phyloP scores from a whole-genome alignment of 1,140 invertebrate species.

The Drosophila tsacasi region DNA sequence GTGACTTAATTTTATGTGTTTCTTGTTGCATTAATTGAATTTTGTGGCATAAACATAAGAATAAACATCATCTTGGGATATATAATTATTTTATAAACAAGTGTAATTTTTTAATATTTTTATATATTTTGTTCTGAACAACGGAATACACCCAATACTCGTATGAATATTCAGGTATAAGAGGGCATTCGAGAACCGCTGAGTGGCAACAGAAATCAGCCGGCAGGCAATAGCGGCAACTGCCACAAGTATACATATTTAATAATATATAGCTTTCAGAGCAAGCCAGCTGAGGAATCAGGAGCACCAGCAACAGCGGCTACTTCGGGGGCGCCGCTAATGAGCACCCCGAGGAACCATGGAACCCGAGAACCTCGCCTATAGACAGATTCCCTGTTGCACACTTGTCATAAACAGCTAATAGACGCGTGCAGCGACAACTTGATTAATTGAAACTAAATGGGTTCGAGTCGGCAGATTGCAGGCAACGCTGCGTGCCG shows the following conservation, averaged over 20 bases:
- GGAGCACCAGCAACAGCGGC: constrained; percentile 17
- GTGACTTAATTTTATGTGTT: constrained; percentile 4
- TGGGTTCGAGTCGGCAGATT: constrained; percentile 44
- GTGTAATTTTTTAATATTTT: constrained; percentile 5
- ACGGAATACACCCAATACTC: neutral
- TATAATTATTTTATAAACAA: neutral
- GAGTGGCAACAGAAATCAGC: constrained; percentile 21
- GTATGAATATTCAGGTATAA: constrained; percentile 5
- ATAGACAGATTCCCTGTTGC: constrained; percentile 19
- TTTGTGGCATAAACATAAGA: constrained; percentile 19
- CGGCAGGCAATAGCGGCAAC: constrained; percentile 69
- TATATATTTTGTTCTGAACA: neutral
- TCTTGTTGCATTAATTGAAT: constrained; percentile 8
- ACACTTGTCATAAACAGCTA: constrained; percentile 76
- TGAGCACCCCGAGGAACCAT: constrained; percentile 45
- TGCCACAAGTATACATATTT: constrained; percentile 58
- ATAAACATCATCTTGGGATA: neutral
- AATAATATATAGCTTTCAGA: constrained; percentile 37
- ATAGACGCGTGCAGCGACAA: constrained; percentile 79
- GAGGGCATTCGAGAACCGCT: neutral
- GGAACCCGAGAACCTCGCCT: constrained; percentile 10
- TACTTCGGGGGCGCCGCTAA: constrained; percentile 70
- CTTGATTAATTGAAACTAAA: constrained; percentile 81
- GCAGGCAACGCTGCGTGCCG: constrained; percentile 39
- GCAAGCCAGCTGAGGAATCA: neutral